Percentiles rank a stretch among this genome's conserved stretches.
These are phyloP conservation scores for Leptinotarsa peninsularis DNA, from an alignment of 2,888 invertebrate species.

Conservation along the genomic window DNA sequence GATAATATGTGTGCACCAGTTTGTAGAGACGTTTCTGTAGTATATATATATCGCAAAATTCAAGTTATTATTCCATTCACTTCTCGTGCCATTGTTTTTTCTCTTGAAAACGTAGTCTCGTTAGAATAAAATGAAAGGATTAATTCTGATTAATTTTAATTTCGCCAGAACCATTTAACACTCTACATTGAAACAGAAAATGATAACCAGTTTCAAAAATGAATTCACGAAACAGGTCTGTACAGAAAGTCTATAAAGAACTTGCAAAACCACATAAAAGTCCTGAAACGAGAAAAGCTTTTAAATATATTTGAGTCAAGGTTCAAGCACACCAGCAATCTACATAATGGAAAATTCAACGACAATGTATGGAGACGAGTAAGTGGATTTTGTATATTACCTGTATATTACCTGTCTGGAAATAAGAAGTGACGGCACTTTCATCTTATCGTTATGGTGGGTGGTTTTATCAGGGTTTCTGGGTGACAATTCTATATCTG, in stretches of 20 bases:
- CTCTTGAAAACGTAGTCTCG: neutral
- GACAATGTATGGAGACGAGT: constrained; percentile 1
- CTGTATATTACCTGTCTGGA: constrained; percentile 11
- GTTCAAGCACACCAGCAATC: constrained; percentile 14
- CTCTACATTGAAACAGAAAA: neutral
- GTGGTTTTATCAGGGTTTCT: neutral
- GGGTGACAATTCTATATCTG: neutral
- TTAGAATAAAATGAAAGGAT: neutral
- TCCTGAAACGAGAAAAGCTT: constrained; percentile 17
- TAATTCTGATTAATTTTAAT: constrained; percentile 4
- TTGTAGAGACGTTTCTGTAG: no score
- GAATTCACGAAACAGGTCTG: constrained; percentile 1
- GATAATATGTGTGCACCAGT: no score
- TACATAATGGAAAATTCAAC: constrained; percentile 17
- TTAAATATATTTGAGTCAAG: constrained; percentile 13
- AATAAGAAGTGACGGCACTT: constrained; percentile 3
- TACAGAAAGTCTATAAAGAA: neutral
- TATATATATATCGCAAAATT: no score
- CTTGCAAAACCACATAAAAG: constrained; percentile 12
- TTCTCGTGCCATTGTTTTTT: no score
- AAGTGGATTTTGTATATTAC: constrained; percentile 14
- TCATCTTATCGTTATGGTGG: neutral
- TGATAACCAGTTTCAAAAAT: constrained; percentile 11
- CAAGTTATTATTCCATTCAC: no score
- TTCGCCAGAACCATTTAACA: neutral